Conservation (phyloP, 2,888 invertebrate genomes). For the Folsomia manolachei region DNA sequence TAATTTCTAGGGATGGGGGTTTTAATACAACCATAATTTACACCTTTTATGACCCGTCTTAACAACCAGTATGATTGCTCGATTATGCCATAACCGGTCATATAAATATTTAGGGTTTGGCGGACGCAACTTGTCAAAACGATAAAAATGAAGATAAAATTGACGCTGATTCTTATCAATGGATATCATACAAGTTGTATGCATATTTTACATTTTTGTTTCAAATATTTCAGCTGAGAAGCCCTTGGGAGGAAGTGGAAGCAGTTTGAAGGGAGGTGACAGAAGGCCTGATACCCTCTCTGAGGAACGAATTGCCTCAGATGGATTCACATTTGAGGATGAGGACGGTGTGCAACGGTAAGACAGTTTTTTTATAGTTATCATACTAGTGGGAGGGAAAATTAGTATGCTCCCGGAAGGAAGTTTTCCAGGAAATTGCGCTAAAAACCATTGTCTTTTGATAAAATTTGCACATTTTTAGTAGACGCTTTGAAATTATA, state of each 20-base stretch:
- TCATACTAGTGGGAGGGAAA: neutral
- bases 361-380: neutral
- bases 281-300: conserved; percentile 47
- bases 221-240: conserved; percentile 42
- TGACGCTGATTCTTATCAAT: too few relatives aligned
- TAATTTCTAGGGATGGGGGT: neutral
- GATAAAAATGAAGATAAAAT: too few relatives aligned
- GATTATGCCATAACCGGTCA: neutral
- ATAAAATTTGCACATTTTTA: neutral
- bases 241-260: conserved; percentile 43
- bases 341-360: conserved; percentile 46
- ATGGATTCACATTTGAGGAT: conserved; percentile 46
- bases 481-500: too few relatives aligned
- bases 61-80: neutral
- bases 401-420: neutral
- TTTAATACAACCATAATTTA: too few relatives aligned
- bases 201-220: neutral
- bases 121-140: neutral
- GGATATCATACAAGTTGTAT: neutral
- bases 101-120: neutral
- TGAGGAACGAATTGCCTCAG: conserved; percentile 47
- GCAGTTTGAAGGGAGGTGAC: conserved; percentile 43
- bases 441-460: neutral
- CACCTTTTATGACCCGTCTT: too few relatives aligned
- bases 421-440: neutral